These are phyloP conservation scores for Thalassoma bifasciatum DNA, from an alignment of 2,113 vertebrate genomes.

Conservation along the genomic window DNA sequence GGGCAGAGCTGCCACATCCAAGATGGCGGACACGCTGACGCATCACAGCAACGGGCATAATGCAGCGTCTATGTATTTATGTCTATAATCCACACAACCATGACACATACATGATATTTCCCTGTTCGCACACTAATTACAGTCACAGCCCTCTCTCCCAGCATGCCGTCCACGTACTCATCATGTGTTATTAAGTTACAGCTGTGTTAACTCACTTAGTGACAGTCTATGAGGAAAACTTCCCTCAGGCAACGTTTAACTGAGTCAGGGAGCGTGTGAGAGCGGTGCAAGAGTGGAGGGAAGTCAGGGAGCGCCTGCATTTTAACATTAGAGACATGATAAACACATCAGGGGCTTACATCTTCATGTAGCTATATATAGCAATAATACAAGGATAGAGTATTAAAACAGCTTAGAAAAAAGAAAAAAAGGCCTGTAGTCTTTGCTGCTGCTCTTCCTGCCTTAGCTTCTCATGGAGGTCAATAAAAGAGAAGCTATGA, in stretches of 20 bases:
- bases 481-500: too few species aligned
- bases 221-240: neutral
- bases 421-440: too few species aligned
- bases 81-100: neutral
- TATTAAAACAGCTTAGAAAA: too few species aligned
- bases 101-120: slow-evolving; percentile 9
- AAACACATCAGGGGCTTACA: neutral
- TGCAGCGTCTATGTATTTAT: too few species aligned
- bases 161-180: slow-evolving; percentile 2
- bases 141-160: neutral
- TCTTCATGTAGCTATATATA: too few species aligned
- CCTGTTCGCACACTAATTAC: slow-evolving; percentile 9
- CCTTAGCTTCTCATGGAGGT: too few species aligned
- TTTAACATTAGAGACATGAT: neutral
- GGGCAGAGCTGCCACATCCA: too few species aligned
- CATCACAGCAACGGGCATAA: too few species aligned
- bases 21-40: too few species aligned
- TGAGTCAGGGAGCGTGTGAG: slow-evolving; percentile 20
- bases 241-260: slow-evolving; percentile 15
- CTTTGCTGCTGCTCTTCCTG: too few species aligned
- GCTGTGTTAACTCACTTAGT: slow-evolving; percentile 20
- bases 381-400: too few species aligned
- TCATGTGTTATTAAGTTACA: slow-evolving; percentile 10
- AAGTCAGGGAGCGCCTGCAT: slow-evolving; percentile 21
- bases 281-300: neutral